These are phyloP conservation scores for Drosophila neocordata DNA, from an alignment of 1,140 invertebrate species.

Conservation along the genomic window DNA sequence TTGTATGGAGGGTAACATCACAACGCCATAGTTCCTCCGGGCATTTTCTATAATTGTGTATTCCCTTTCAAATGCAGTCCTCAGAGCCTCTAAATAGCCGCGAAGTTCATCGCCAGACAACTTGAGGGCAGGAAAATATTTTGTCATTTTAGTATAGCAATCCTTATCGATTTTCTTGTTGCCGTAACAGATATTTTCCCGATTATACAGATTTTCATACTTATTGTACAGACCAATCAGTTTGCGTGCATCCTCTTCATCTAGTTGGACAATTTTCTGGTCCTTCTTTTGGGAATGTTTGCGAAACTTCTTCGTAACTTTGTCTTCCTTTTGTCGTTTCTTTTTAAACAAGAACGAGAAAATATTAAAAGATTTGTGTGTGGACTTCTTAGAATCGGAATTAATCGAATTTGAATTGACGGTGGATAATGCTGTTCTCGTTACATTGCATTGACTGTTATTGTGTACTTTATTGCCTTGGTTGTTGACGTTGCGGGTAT, in stretches of 20 bases:
- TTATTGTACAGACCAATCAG: conserved; percentile 47
- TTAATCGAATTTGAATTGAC: too few relatives aligned
- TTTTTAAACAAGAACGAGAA: conserved; percentile 10
- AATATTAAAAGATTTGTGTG: neutral
- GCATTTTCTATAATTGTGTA: conserved; percentile 38
- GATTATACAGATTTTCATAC: conserved; percentile 51
- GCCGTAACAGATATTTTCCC: conserved; percentile 39
- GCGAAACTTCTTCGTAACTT: neutral
- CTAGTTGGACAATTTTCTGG: neutral
- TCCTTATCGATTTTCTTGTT: conserved; percentile 34
- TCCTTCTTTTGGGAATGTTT: neutral
- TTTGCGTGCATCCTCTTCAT: conserved; percentile 31
- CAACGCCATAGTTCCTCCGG: neutral
- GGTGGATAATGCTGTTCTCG: neutral
- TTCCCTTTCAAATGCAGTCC: conserved; percentile 42
- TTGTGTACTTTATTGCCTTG: neutral
- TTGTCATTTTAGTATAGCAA: conserved; percentile 41
- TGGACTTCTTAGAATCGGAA: neutral
- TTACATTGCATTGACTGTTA: neutral
- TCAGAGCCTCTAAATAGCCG: conserved; percentile 22
- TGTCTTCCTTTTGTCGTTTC: neutral
- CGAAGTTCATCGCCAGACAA: conserved; percentile 17
- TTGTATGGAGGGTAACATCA: conserved; percentile 35
- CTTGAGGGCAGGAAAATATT: conserved; percentile 25
- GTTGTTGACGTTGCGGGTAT: neutral